Evolutionary conservation across 2,888 invertebrate species (phyloP).

Genomic region (Brenthis daphne): DNA sequence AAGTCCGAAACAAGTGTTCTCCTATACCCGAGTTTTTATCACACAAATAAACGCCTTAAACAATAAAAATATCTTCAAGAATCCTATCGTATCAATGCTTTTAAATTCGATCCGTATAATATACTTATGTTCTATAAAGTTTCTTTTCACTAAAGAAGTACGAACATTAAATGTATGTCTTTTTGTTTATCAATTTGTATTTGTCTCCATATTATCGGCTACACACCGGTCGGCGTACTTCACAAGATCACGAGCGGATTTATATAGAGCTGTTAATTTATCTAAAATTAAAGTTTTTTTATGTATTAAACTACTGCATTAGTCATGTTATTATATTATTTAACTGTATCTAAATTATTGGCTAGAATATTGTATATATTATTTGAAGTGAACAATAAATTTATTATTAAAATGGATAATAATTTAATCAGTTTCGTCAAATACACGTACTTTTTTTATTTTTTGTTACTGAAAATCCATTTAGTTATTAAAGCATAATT

Average conservation of each 20-base stretch:
- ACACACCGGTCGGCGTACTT: conserved; percentile 74
- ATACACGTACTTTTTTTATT: no score
- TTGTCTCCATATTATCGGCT: conserved; percentile 78
- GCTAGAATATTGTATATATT: no score
- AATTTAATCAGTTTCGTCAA: no score
- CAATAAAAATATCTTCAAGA: conserved; percentile 37
- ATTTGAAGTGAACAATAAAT: no score
- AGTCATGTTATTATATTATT: no score
- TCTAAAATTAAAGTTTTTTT: not conserved
- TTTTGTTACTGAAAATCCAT: no score
- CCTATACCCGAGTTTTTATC: conserved; percentile 2
- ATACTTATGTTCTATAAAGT: conserved; percentile 41
- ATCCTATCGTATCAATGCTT: conserved; percentile 40
- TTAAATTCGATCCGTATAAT: conserved; percentile 43
- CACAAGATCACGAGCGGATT: conserved; percentile 60
- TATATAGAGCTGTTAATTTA: conserved; percentile 52
- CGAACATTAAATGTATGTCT: conserved; percentile 70
- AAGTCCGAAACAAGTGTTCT: not conserved
- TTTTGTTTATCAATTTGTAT: conserved; percentile 83
- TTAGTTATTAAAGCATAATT: no score
- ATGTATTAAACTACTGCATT: not conserved
- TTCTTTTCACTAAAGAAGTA: conserved; percentile 50
- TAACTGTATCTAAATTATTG: no score
- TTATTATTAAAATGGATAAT: no score
- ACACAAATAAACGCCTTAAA: conserved; percentile 25